Evolutionary conservation across 2,113 vertebrate genomes (phyloP).

Genomic region (Taurulus bubalis): DNA sequence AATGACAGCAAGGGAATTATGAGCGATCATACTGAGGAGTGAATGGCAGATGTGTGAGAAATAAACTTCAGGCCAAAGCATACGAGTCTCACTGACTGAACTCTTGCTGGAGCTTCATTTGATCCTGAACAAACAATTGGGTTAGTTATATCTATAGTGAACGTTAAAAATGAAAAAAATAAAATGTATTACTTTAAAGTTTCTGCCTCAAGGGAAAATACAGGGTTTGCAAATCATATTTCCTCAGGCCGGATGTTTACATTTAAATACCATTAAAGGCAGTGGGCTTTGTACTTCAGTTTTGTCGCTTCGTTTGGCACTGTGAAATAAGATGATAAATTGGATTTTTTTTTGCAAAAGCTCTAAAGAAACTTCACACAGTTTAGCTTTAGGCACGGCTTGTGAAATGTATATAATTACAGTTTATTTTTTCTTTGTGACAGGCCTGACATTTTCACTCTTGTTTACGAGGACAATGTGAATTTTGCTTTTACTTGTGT

Average conservation of each 20-base stretch:
- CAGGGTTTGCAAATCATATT: neutral
- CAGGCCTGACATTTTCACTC: constrained; percentile 7
- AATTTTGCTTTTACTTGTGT: neutral
- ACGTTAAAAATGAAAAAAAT: neutral
- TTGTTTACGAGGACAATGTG: constrained; percentile 3
- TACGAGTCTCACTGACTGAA: too few relatives aligned
- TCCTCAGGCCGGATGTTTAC: constrained; percentile 1
- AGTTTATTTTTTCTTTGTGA: neutral
- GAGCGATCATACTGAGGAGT: too few relatives aligned
- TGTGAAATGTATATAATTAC: neutral
- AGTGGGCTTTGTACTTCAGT: neutral
- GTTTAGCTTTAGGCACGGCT: neutral
- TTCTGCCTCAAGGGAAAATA: neutral
- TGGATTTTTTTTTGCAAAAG: neutral
- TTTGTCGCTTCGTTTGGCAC: too few relatives aligned
- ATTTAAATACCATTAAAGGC: neutral
- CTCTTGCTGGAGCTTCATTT: neutral
- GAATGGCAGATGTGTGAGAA: too few relatives aligned
- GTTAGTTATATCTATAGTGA: neutral
- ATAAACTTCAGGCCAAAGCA: too few relatives aligned
- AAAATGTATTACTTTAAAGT: neutral
- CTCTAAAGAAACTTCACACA: neutral
- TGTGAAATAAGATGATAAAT: neutral
- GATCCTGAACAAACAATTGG: neutral
- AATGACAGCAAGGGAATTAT: too few relatives aligned